Percentiles rank a stretch among this genome's conserved stretches.
These are phyloP conservation scores for Neosilurus mollespiculum DNA, from an alignment of 2,797 vertebrate genomes.

Conservation along the genomic window DNA sequence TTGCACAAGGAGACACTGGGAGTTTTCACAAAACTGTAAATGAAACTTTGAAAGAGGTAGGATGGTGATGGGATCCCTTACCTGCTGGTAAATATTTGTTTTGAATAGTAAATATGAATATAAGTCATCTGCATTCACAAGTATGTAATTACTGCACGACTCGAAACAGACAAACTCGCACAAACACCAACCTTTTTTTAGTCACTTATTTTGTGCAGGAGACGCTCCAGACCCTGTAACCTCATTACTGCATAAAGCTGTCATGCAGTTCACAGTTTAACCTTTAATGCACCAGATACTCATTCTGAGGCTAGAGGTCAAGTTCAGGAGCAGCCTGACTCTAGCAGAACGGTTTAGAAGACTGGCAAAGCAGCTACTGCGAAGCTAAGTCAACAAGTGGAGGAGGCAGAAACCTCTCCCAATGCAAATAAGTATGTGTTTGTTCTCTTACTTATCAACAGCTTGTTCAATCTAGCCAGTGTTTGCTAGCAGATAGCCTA, in stretches of 20 bases:
- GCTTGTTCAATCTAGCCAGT: conserved; percentile 41
- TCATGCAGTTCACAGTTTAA: neutral
- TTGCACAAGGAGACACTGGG: neutral
- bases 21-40: conserved; percentile 3
- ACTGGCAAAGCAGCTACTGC: neutral
- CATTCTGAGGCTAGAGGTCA: neutral
- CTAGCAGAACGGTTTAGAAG: neutral
- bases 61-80: conserved; percentile 13
- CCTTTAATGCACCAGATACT: neutral
- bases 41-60: neutral
- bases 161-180: conserved; percentile 31
- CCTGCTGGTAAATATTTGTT: conserved; percentile 13
- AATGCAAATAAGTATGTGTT: conserved; percentile 51
- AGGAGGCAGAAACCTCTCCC: conserved; percentile 30
- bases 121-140: conserved; percentile 3
- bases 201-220: conserved; percentile 55
- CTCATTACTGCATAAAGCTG: neutral
- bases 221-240: neutral
- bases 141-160: conserved; percentile 23
- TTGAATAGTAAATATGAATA: neutral
- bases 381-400: conserved; percentile 35
- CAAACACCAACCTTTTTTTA: conserved; percentile 46
- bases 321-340: neutral
- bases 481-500: conserved; percentile 44
- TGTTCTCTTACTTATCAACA: conserved; percentile 44